phyloP scores from a whole-genome alignment of 2,888 invertebrate genomes.

The Unio delphinus region DNA sequence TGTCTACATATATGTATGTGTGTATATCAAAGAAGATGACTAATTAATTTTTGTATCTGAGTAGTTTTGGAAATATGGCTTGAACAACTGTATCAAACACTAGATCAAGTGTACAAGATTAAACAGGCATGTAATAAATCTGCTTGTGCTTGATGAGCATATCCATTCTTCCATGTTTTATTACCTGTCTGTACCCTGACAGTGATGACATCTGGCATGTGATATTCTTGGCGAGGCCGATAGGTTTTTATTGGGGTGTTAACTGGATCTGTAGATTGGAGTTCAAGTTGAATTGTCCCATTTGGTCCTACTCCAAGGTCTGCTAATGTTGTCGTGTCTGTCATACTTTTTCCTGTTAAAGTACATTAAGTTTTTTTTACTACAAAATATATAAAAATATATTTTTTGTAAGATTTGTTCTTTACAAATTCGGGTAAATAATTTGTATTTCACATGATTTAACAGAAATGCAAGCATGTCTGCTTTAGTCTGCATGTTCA shows the following conservation, averaged over 20 bases:
- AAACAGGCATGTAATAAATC: too few species aligned
- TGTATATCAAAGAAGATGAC: too few species aligned
- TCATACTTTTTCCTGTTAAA: conserved; percentile 55
- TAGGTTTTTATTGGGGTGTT: conserved; percentile 67
- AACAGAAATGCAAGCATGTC: not conserved
- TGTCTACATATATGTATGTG: too few species aligned
- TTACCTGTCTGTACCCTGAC: conserved; percentile 67
- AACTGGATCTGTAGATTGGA: conserved; percentile 69
- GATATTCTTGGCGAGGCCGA: conserved; percentile 65
- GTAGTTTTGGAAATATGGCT: too few species aligned
- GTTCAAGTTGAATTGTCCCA: conserved; percentile 68
- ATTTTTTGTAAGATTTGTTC: not conserved
- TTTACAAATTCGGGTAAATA: too few species aligned
- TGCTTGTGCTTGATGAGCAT: too few species aligned
- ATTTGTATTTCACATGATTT: not conserved
- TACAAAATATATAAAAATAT: not conserved
- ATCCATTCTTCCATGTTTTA: not conserved
- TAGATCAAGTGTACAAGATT: too few species aligned
- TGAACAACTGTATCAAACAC: too few species aligned
- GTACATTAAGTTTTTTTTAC: not conserved
- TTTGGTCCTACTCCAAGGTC: conserved; percentile 70
- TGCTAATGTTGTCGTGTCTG: conserved; percentile 58
- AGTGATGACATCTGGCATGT: conserved; percentile 71
- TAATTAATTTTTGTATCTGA: too few species aligned
- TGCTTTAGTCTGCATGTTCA: not conserved